These are phyloP conservation scores for Metopia argyrocephala DNA, from an alignment of 2,888 invertebrate genomes.

Conservation along the genomic window DNA sequence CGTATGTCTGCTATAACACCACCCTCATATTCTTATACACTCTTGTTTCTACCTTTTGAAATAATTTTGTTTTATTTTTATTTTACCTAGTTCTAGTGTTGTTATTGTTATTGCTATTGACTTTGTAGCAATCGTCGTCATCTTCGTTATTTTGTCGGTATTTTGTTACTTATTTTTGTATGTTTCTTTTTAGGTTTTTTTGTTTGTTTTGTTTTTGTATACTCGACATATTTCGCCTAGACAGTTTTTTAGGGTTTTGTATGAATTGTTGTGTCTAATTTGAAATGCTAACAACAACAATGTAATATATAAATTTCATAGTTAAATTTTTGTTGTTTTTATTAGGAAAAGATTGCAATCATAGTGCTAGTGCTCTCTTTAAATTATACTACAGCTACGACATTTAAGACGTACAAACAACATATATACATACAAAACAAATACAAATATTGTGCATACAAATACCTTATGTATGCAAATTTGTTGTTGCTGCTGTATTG, in stretches of 20 bases:
- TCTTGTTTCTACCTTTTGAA: not conserved
- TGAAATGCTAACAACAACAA: slow-evolving; percentile 18
- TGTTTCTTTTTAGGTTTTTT: not conserved
- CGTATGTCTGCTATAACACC: not conserved
- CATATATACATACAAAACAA: no score
- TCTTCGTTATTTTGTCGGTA: slow-evolving; percentile 28
- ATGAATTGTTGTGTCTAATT: not conserved
- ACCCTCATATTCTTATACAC: slow-evolving; percentile 4
- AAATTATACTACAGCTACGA: not conserved
- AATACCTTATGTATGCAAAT: not conserved
- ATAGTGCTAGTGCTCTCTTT: not conserved
- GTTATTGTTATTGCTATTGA: slow-evolving; percentile 19
- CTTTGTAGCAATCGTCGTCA: not conserved
- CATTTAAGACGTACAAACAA: no score
- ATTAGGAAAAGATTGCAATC: slow-evolving; percentile 20
- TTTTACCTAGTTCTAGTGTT: slow-evolving; percentile 5
- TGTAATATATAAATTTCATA: not conserved
- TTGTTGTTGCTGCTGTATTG: not conserved
- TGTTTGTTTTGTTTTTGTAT: no score
- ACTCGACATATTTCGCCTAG: slow-evolving; percentile 19
- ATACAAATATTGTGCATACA: not conserved
- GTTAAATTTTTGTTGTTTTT: not conserved
- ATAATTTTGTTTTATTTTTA: not conserved
- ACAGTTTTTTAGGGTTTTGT: slow-evolving; percentile 18
- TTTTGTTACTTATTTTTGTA: slow-evolving; percentile 13